Conservation (phyloP, 2,797 vertebrate species). For the Phataginus tetradactyla region DNA sequence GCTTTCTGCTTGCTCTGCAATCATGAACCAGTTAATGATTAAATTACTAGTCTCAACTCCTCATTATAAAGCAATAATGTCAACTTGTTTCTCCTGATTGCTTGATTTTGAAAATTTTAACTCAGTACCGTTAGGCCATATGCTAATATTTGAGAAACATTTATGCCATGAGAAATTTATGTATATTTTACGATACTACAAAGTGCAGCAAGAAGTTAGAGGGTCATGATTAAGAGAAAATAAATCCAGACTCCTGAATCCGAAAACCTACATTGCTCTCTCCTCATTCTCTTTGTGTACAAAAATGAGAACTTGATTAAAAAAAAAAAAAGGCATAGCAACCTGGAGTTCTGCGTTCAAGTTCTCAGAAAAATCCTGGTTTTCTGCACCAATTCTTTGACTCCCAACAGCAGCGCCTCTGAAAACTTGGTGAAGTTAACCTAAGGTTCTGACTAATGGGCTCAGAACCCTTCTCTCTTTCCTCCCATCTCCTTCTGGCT, state of each 20-base stretch:
- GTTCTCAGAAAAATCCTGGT: neutral
- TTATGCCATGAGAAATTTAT: conserved; percentile 52
- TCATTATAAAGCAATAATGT: conserved; percentile 59
- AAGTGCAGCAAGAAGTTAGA: conserved; percentile 34
- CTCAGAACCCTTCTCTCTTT: neutral
- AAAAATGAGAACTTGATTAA: neutral
- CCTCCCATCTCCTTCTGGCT: neutral
- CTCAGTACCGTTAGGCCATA: conserved; percentile 22
- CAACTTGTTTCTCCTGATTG: conserved; percentile 51
- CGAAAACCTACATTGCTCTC: neutral
- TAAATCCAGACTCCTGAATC: conserved; percentile 24
- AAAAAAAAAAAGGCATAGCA: neutral
- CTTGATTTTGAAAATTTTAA: conserved; percentile 57
- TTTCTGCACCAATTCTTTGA: neutral
- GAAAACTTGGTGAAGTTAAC: neutral
- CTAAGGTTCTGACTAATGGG: neutral
- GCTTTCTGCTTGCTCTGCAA: conserved; percentile 35
- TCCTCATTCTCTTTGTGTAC: neutral
- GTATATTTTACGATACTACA: conserved; percentile 48
- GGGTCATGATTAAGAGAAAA: conserved; percentile 41
- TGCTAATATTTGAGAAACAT: conserved; percentile 71
- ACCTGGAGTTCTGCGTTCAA: neutral
- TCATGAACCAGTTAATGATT: conserved; percentile 52
- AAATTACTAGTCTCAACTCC: conserved; percentile 60
- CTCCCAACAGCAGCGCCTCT: neutral